Conservation (phyloP, 2,797 vertebrate species). For the Lemur catta region DNA sequence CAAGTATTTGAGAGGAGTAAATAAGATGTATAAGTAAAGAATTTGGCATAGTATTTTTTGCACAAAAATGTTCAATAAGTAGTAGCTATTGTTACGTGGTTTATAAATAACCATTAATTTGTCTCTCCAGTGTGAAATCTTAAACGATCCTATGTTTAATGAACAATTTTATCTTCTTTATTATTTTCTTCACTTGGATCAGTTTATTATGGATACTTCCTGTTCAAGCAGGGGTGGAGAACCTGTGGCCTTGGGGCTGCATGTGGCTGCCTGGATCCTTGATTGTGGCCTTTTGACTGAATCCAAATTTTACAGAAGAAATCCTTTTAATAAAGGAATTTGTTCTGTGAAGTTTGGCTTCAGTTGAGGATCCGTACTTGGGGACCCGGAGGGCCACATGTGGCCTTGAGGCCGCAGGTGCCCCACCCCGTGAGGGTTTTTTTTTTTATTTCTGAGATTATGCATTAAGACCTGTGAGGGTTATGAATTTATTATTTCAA, state of each 20-base stretch:
- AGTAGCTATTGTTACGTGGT: neutral
- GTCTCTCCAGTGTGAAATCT: neutral
- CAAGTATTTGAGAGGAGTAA: slow-evolving; percentile 4
- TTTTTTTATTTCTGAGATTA: too few relatives aligned
- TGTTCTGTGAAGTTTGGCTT: too few relatives aligned
- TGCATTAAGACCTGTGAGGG: neutral
- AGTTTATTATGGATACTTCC: neutral
- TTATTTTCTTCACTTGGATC: slow-evolving; percentile 30
- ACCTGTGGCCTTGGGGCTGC: neutral
- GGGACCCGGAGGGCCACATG: too few relatives aligned
- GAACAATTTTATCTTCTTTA: neutral
- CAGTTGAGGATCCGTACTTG: too few relatives aligned
- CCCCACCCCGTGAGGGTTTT: too few relatives aligned
- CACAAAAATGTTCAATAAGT: neutral
- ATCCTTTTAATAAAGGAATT: neutral
- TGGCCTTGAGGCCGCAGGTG: too few relatives aligned
- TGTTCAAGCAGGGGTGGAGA: neutral
- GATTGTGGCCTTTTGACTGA: neutral
- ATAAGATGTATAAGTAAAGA: neutral
- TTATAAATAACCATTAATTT: slow-evolving; percentile 24
- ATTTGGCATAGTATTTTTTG: neutral
- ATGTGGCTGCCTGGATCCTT: neutral
- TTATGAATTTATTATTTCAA: slow-evolving; percentile 38
- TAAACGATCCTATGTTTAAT: neutral
- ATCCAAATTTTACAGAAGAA: neutral